Evolutionary conservation across 2,113 vertebrate genomes (phyloP).

Genomic region (Psammodynastes pulverulentus): DNA sequence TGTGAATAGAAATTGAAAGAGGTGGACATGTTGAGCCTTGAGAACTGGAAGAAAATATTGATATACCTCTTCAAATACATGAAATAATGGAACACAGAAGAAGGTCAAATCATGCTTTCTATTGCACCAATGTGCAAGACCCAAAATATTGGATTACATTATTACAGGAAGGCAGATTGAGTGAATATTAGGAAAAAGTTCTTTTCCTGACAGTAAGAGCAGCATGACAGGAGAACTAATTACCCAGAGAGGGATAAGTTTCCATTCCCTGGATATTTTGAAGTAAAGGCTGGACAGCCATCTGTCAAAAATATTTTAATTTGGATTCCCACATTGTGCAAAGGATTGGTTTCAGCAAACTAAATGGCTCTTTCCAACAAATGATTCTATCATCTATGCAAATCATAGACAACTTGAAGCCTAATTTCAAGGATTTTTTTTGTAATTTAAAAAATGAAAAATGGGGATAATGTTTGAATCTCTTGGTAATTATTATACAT

Average conservation of each 20-base stretch:
- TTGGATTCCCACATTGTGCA: neutral
- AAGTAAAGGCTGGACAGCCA: neutral
- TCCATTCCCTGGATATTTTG: neutral
- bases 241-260: neutral
- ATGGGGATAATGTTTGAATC: neutral
- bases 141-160: neutral
- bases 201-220: neutral
- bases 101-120: neutral
- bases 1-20: neutral
- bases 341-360: neutral
- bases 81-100: neutral
- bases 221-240: neutral
- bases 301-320: neutral
- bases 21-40: neutral
- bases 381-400: neutral
- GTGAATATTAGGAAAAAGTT: neutral
- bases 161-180: neutral
- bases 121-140: neutral
- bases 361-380: neutral
- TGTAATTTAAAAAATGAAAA: neutral
- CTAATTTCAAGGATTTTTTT: neutral
- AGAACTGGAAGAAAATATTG: neutral
- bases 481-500: neutral
- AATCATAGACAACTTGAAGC: neutral
- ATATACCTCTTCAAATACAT: neutral